Conservation (phyloP, 2,113 vertebrate genomes). For the Rousettus leschenaultii region DNA sequence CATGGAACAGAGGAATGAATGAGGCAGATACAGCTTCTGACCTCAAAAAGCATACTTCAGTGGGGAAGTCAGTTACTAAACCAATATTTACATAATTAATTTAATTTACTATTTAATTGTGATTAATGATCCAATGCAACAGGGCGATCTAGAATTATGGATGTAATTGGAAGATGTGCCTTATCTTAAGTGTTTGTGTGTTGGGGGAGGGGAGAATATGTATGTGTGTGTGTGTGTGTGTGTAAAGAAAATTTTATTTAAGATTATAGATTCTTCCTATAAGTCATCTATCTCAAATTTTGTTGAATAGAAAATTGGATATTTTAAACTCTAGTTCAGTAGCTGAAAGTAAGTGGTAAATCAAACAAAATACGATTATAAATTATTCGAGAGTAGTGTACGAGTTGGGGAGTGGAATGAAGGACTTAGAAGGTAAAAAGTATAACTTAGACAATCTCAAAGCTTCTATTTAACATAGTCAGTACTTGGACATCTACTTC, state of each 20-base stretch:
- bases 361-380: constrained; percentile 22
- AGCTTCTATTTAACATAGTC: neutral
- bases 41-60: neutral
- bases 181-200: neutral
- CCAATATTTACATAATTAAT: constrained; percentile 69
- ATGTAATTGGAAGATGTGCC: neutral
- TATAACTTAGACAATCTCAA: neutral
- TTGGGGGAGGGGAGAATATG: neutral
- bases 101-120: constrained; percentile 64
- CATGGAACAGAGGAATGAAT: neutral
- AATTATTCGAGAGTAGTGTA: neutral
- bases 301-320: neutral
- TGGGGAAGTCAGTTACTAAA: constrained; percentile 43
- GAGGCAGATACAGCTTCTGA: neutral
- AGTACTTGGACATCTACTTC: neutral
- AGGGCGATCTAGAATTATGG: neutral
- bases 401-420: neutral
- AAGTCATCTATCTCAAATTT: neutral
- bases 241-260: neutral
- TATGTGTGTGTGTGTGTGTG: neutral
- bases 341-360: neutral
- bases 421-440: neutral
- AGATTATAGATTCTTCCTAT: neutral
- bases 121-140: constrained; percentile 64
- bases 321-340: constrained; percentile 17